These are phyloP conservation scores for Cheilosia variabilis DNA, from an alignment of 2,888 invertebrate species.

Conservation along the genomic window DNA sequence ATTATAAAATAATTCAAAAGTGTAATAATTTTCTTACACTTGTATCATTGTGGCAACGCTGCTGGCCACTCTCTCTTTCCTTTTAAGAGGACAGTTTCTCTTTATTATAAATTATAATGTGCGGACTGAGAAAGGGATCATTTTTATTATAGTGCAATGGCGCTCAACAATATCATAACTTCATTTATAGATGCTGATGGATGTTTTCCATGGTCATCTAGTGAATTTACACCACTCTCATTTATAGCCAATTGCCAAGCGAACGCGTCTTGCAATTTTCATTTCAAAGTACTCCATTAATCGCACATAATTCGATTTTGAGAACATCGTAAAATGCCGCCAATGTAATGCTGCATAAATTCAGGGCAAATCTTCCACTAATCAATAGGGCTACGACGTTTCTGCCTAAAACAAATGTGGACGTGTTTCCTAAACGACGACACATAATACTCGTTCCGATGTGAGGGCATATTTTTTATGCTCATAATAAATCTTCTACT, in stretches of 20 bases:
- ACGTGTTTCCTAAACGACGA: constrained; percentile 31
- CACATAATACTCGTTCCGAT: constrained; percentile 27
- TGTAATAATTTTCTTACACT: too few relatives aligned
- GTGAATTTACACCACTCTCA: not conserved
- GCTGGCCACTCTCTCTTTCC: too few relatives aligned
- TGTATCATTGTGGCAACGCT: too few relatives aligned
- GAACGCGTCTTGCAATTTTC: constrained; percentile 10
- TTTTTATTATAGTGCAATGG: too few relatives aligned
- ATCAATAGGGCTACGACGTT: constrained; percentile 38
- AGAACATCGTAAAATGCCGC: constrained; percentile 9
- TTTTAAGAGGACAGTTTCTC: too few relatives aligned
- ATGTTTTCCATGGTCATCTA: too few relatives aligned
- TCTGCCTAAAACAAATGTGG: constrained; percentile 12
- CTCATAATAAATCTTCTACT: constrained; percentile 41
- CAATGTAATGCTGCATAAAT: constrained; percentile 1
- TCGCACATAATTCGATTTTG: constrained; percentile 3
- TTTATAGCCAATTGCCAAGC: not conserved
- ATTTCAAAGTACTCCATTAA: constrained; percentile 28
- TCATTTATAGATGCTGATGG: too few relatives aligned
- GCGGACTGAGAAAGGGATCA: too few relatives aligned
- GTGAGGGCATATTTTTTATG: constrained; percentile 27
- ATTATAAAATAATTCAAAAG: too few relatives aligned
- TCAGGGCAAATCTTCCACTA: constrained; percentile 12
- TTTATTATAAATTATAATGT: too few relatives aligned
- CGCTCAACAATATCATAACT: too few relatives aligned